Evolutionary conservation across 2,797 vertebrate genomes (phyloP).

Genomic region (Falco cherrug): DNA sequence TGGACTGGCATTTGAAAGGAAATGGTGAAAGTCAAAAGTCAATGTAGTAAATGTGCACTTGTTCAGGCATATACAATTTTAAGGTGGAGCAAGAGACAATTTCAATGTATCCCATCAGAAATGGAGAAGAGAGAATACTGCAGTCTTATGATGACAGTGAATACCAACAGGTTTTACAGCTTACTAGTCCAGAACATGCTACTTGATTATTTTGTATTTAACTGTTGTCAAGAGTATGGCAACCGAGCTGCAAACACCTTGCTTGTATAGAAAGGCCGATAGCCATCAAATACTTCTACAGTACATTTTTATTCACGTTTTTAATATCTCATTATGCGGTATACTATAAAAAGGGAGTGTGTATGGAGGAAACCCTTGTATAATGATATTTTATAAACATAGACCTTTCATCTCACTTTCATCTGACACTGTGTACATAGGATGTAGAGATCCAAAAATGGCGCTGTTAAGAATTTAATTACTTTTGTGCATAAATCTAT

Average conservation of each 20-base stretch:
- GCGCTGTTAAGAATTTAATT: not conserved
- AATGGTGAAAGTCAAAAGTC: constrained; percentile 38
- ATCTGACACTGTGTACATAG: not conserved
- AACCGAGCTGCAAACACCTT: not conserved
- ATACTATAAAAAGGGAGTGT: not conserved
- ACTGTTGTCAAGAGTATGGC: not conserved
- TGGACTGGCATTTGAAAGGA: constrained; percentile 59
- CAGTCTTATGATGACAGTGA: not conserved
- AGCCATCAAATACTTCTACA: not conserved
- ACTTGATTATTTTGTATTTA: not conserved
- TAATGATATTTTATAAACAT: not conserved
- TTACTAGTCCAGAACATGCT: not conserved
- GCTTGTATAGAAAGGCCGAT: not conserved
- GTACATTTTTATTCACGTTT: not conserved
- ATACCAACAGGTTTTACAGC: not conserved
- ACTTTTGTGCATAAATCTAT: not conserved
- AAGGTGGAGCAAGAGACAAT: not conserved
- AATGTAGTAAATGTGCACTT: not conserved
- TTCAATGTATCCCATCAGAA: not conserved
- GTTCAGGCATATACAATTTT: not conserved
- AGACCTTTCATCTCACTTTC: not conserved
- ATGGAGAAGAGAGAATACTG: not conserved
- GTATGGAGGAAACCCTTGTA: not conserved
- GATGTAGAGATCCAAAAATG: not conserved
- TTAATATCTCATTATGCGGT: not conserved